Conservation (phyloP, 2,113 vertebrate species). For the Rhizomys pruinosus region DNA sequence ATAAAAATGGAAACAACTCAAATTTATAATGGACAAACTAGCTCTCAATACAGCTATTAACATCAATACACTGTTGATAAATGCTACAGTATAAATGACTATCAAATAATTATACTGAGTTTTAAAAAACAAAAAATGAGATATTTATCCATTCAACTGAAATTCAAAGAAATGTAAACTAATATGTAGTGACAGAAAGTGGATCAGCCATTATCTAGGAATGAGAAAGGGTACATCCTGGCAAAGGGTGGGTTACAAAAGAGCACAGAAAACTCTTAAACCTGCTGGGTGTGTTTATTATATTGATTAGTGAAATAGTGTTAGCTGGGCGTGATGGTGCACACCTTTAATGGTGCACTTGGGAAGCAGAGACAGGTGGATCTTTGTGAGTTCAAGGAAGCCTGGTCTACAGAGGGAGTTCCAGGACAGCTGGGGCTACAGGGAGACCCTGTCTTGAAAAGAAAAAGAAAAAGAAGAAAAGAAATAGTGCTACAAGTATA, state of each 20-base stretch:
- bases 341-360: too few relatives aligned
- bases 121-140: neutral
- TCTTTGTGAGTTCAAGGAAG: too few relatives aligned
- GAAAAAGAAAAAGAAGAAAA: too few relatives aligned
- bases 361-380: too few relatives aligned
- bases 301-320: neutral
- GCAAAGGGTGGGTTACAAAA: neutral
- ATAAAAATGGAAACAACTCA: neutral
- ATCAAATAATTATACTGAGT: neutral
- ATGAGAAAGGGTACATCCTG: too few relatives aligned
- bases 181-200: neutral
- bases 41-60: neutral
- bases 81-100: neutral
- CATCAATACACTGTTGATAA: neutral
- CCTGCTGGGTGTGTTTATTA: neutral
- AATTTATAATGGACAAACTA: neutral
- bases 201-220: neutral
- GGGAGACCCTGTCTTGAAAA: too few relatives aligned
- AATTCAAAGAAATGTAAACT: constrained; percentile 28
- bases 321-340: too few relatives aligned
- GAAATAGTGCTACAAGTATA: neutral
- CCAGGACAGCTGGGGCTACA: too few relatives aligned
- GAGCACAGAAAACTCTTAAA: neutral
- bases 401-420: too few relatives aligned
- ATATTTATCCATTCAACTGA: neutral